Evolutionary conservation across 2,888 invertebrate genomes (phyloP).

Genomic region (Timema podura): DNA sequence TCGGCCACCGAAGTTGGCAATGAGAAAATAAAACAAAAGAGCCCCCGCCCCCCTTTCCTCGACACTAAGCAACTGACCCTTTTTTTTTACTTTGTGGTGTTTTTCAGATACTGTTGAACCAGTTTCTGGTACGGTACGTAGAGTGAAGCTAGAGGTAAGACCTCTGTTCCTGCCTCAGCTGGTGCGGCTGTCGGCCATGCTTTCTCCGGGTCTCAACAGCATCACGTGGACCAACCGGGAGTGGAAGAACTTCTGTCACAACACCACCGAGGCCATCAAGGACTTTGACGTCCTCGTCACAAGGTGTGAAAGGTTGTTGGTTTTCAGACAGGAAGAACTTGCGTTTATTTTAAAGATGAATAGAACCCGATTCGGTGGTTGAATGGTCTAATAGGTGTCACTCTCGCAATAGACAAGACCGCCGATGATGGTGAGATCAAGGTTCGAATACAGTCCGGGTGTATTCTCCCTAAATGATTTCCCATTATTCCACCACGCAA

Average conservation of each 20-base stretch:
- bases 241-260: conserved; percentile 74
- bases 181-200: conserved; percentile 72
- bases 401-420: too few species aligned
- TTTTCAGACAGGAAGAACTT: not conserved
- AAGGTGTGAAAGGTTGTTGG: conserved; percentile 38
- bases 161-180: conserved; percentile 85
- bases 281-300: conserved; percentile 70
- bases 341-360: too few species aligned
- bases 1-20: too few species aligned
- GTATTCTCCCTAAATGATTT: too few species aligned
- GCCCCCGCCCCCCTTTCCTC: too few species aligned
- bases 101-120: conserved; percentile 67
- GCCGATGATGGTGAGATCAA: too few species aligned
- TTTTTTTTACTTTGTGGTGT: too few species aligned
- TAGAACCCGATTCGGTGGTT: not conserved
- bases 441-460: too few species aligned
- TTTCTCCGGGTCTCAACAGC: conserved; percentile 74
- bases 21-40: too few species aligned
- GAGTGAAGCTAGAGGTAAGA: conserved; percentile 83
- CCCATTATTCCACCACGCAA: too few species aligned
- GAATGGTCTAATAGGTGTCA: not conserved
- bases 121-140: conserved; percentile 67
- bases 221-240: conserved; percentile 85
- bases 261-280: conserved; percentile 70
- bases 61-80: too few species aligned